Evolutionary conservation across 1,140 invertebrate genomes (phyloP), one percentile per base, ranked within the genome.

Genomic region (Limonius californicus): DNA sequence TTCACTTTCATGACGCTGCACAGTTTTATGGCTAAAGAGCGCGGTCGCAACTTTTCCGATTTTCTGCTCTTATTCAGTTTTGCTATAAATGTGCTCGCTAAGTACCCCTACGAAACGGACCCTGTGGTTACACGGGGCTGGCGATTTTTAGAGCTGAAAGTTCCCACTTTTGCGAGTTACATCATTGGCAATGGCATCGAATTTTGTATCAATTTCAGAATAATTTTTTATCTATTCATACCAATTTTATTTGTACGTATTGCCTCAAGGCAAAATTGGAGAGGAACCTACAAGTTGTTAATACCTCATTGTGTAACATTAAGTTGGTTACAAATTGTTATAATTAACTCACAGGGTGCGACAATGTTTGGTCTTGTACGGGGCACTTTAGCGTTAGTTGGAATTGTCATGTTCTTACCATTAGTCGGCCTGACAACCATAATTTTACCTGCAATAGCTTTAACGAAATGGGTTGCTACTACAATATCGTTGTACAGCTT

Each of bases 291-390:
- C 68, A 86, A 85, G 59, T 86, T 83, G 23, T 76, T 92, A 0
- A 84, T 94, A 35, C 91, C 92, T 0, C 92, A 94, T 76, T 90
- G 91, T 47, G 89, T 94, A 0, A 91, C 89, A 0, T 79, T 93
- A 4, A 90, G 89, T 69, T 94, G 92, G 92, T 85, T 91, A 72
- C 90, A 93, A 69, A 85, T 93, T 68, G 89, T 88, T 30, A 85
- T 91, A 62, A 82, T 89, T 1, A 87, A 86, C 64, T 90, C 89
- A 0, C 89, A 91, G 68, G 88, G 87, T 20, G 87, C 90, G 21
- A 91, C 89, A 0, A 89, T 87, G 77, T 90, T 89, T 70, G 90
- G 90, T 0, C 73, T 93, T 11, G 84, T 90, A 23, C 77, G 91
- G 27, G 89, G 88, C 0, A 86, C 88, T 2, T 75, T 94, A 3